Evolutionary conservation across 1,140 invertebrate species (phyloP), one percentile per base, ranked within the genome.

Genomic region (Radopholus similis): DNA sequence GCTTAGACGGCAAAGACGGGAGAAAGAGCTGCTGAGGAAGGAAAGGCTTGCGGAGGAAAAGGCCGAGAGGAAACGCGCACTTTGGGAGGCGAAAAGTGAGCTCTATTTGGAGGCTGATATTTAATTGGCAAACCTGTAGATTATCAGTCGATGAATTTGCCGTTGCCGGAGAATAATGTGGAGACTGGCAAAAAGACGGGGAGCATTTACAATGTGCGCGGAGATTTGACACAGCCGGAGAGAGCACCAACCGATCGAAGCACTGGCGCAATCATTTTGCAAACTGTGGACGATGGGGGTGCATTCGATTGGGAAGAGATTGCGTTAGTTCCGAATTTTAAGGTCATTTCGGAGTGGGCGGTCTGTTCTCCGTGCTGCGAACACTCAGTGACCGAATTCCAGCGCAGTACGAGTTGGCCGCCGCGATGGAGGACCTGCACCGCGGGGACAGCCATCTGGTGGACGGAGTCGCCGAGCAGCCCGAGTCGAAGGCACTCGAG

Each of bases 171-270:
- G n/a, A 28, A 15, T 6, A 13, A 60, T 6, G n/a, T 30, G 54
- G 54, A 56, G 15, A 44, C 44, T 28, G 30, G 15, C n/a, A 11
- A 32, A 67, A 34, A 37, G n/a, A 23, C 37, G 65, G 2, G 40
- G 18, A 38, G 64, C 4, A 68, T 68, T 26, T 68, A 57, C 32
- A 23, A 55, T 4, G 67, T 69, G 11, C 55, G 26, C 30, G 67
- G 67, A n/a, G 58, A 65, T 53, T 42, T 69, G 11, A 69, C 67
- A 13, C 42, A 71, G 18, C 67, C 67, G 4, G 15, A 70, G n/a
- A 40, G 67, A 8, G 65, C 44, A 11, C n/a, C 32, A 32, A 38
- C 9, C 3, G 67, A 69, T 23, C 9, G 23, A 15, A 23, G 42
- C 23, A n/a, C 18, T 13, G 26, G 69, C 13, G 67, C 67, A 2